Base-by-base conservation (phyloP, 2,888 invertebrate genomes). In the Ophion obscuratus region DNA sequence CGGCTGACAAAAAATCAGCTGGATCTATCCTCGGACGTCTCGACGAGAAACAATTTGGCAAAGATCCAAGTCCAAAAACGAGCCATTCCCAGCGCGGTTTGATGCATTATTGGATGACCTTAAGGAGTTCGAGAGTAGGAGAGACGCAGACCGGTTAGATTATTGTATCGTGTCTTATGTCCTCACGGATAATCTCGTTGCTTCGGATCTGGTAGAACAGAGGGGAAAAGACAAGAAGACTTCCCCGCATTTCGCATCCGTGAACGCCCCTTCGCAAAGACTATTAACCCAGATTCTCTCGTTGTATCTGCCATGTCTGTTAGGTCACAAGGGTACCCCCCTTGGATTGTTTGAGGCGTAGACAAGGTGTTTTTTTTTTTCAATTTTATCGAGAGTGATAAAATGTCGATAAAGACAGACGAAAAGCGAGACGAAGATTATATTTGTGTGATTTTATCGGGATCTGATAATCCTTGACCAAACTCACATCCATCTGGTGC, bases 271-370 rank as follows among this genome's bases (percentile, higher is more conserved):
- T 59, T 76, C 76, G 64, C 31, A 47, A 31, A 78, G 70, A 75
- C 75, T 53, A 76, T 71, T 75, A 75, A 76, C 84, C 84, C 80
- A 84, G 71, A 80, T 84, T 76, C 47, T 73, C 24, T 61, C 77
- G 40, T 71, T 14, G 31, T 31, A 57, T 78, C 68, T 61, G 68
- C 57, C 66, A 66, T 44, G 73, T 53, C 73, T 53, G 59, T 73
- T 62, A 74, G 67, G 44, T 74, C 67, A 81, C 57, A 40, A 5
- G 44, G n/a, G 3, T 73, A 47, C 76, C 14, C 9, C 78, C 31
- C 47, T 17, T 9, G 40, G 64, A 47, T n/a, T 36, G n/a, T 73
- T 53, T 61, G 40, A 36, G 17, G 36, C 2, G 9, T 40, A 59
- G 59, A 81, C 44, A 27, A 67, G 57, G 24, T 5, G 24, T 81